Evolutionary conservation across 2,888 invertebrate genomes (phyloP), one percentile per base, ranked within the genome.

Genomic region (Drosophila parthenogenetica): DNA sequence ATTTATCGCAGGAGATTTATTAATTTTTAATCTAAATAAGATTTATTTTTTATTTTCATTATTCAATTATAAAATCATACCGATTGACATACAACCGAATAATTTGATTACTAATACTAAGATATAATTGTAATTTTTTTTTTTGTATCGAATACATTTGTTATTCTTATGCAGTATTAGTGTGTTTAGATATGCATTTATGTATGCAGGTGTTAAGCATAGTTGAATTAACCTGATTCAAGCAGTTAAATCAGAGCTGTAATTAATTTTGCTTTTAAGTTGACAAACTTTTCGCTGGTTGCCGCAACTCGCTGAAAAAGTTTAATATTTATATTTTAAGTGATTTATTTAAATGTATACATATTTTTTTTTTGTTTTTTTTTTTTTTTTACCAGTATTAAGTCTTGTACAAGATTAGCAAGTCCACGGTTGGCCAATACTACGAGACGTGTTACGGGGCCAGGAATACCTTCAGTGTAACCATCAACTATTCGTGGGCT

Each of bases 181-280:
- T 29, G 25, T 8, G 8, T 29, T 29, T 29, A 29, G 7, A 29
- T 29, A 29, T 22, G 5, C n/a, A n/a, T n/a, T n/a, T 22, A 22
- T 29, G 8, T 29, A 8, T 29, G 8, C 8, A 8, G 29, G 8
- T 7, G 8, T 29, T 8, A 29, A 8, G 29, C 8, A 29, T 8
- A 29, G 29, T 29, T 29, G 8, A 2, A 29, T 29, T 29, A 63
- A 61, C 58, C 49, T 69, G 71, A 62, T 63, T 73, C 66, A 35
- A 62, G 37, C 17, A 46, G 79, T 91, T 97, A 97, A 93, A 97
- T 97, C 93, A 97, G 95, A 87, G 97, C 96, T 90, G 97, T 97
- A 93, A 97, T 96, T 91, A 97, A 94, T 94, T 97, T 95, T 92
- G 97, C 97, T 94, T 97, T 97, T 95, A 97, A 97, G 95, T 97